These are phyloP conservation scores for Cygnus atratus DNA, from an alignment of 2,113 vertebrate genomes.

Conservation along the genomic window DNA sequence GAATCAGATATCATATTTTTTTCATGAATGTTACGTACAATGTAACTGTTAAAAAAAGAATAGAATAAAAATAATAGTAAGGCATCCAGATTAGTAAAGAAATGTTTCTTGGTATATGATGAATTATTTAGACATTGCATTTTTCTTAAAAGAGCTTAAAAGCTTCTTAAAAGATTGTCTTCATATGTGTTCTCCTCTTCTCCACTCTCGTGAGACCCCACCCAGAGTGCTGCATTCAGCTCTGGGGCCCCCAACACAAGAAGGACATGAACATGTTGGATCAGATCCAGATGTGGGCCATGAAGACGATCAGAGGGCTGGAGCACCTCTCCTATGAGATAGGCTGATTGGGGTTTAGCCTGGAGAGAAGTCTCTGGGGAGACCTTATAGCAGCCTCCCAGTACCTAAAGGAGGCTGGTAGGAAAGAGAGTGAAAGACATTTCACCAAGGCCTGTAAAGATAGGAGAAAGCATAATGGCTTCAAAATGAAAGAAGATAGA, in stretches of 20 bases:
- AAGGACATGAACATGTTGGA: neutral
- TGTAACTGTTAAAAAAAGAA: neutral
- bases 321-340: neutral
- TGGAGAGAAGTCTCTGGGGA: neutral
- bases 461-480: neutral
- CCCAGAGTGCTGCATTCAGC: neutral
- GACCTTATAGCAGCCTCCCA: neutral
- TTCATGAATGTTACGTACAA: neutral
- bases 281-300: neutral
- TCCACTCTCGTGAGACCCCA: neutral
- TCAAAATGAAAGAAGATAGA: neutral
- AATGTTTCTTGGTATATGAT: neutral
- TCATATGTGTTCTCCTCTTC: neutral
- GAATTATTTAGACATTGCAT: neutral
- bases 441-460: neutral
- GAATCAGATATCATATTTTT: neutral
- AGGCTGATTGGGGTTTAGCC: neutral
- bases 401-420: neutral
- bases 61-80: neutral
- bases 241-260: neutral
- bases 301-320: neutral
- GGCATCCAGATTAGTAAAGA: neutral
- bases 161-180: neutral
- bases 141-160: neutral
- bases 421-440: neutral